Evolutionary conservation across 2,888 invertebrate species (phyloP).

Genomic region (Cheilosia pagana): DNA sequence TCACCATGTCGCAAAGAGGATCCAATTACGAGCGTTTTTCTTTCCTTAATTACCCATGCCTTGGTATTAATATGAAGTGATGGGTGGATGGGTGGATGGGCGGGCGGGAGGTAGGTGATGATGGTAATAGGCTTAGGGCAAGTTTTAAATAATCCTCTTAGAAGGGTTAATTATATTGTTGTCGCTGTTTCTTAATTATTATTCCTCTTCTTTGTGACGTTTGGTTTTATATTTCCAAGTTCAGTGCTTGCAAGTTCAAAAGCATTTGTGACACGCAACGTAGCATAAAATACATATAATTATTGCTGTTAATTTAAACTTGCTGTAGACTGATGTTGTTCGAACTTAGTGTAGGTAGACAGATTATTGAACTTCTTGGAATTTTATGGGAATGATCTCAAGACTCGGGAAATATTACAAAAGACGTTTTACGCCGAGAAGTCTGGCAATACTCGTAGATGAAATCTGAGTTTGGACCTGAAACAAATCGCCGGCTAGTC

Average conservation of each 20-base stretch:
- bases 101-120: background rate
- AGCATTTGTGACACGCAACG: background rate
- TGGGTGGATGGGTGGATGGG: slow-evolving; percentile 19
- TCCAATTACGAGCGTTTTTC: slow-evolving; percentile 47
- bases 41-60: slow-evolving; percentile 65
- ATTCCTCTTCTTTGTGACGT: slow-evolving; percentile 41
- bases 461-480: too few relatives aligned
- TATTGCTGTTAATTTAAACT: background rate
- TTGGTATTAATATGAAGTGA: slow-evolving; percentile 57
- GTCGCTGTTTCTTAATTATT: slow-evolving; percentile 70
- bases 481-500: too few relatives aligned
- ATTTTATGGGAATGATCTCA: too few relatives aligned
- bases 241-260: slow-evolving; percentile 60
- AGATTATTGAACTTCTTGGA: too few relatives aligned
- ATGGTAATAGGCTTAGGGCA: slow-evolving; percentile 61
- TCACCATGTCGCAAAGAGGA: slow-evolving; percentile 41
- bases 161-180: slow-evolving; percentile 70
- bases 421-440: too few relatives aligned
- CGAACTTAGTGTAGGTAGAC: too few relatives aligned
- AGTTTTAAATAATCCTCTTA: slow-evolving; percentile 71
- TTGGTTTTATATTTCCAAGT: slow-evolving; percentile 59
- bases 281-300: background rate
- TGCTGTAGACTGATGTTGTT: too few relatives aligned
- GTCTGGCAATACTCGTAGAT: too few relatives aligned
- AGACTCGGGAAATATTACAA: too few relatives aligned